phyloP scores from a whole-genome alignment of 2,113 vertebrate species.

The Noctilio leporinus region DNA sequence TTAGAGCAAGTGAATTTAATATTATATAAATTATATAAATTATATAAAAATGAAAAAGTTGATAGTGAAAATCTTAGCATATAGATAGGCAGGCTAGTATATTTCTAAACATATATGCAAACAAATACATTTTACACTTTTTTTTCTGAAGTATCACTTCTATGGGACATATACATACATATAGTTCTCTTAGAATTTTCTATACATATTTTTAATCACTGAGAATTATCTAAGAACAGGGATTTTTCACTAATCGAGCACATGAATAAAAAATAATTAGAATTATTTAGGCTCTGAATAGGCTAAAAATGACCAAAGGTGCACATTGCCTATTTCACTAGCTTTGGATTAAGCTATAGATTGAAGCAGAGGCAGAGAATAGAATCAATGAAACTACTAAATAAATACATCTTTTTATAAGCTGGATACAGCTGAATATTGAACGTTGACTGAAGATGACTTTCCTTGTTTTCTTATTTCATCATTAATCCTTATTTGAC shows the following conservation, averaged over 20 bases:
- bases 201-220: background rate
- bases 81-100: background rate
- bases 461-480: background rate
- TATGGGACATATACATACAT: background rate
- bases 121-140: background rate
- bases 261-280: background rate
- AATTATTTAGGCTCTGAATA: background rate
- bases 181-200: background rate
- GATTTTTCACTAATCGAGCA: background rate
- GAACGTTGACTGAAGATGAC: background rate
- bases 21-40: background rate
- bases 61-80: background rate
- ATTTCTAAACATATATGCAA: background rate
- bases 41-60: background rate
- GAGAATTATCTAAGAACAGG: background rate
- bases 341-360: background rate
- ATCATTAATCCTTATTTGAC: background rate
- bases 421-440: background rate
- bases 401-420: background rate
- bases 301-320: background rate
- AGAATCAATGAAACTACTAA: background rate
- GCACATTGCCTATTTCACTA: background rate
- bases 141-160: background rate
- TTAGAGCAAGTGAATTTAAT: background rate
- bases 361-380: background rate